Evolutionary conservation across 2,113 vertebrate genomes (phyloP).

Genomic region (Nycticorax nycticorax): DNA sequence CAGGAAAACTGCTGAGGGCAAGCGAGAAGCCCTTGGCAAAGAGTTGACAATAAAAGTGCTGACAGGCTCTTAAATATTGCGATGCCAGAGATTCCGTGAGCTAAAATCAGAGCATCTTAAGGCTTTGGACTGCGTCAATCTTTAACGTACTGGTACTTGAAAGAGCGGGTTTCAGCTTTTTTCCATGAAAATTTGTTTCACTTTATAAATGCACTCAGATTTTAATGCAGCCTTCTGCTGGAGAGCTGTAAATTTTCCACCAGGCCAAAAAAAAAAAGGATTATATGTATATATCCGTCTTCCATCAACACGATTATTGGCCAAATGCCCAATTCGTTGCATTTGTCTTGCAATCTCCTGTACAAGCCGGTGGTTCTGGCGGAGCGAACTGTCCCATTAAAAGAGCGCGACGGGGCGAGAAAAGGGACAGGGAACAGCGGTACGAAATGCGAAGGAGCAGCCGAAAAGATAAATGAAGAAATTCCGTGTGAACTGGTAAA

Average conservation of each 20-base stretch:
- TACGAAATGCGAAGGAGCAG: not conserved
- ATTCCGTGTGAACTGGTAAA: not conserved
- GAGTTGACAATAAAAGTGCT: not conserved
- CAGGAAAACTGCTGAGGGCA: not conserved
- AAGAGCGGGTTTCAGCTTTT: not conserved
- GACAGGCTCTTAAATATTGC: not conserved
- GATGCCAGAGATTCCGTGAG: not conserved
- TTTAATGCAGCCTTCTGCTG: not conserved
- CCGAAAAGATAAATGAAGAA: not conserved
- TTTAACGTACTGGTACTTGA: not conserved
- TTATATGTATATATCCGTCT: not conserved
- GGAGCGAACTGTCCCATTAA: not conserved
- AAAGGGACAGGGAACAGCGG: not conserved
- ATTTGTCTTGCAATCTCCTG: not conserved
- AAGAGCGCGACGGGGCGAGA: rapidly evolving
- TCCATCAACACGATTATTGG: not conserved
- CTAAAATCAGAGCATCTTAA: not conserved
- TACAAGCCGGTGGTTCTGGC: not conserved
- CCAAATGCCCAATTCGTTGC: not conserved
- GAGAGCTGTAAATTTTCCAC: not conserved
- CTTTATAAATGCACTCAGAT: not conserved
- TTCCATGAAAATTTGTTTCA: not conserved
- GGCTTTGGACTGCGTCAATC: not conserved
- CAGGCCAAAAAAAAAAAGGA: not conserved
- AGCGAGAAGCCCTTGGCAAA: not conserved